These are phyloP conservation scores for Bicyclus anynana DNA, from an alignment of 1,140 invertebrate species.

Conservation along the genomic window DNA sequence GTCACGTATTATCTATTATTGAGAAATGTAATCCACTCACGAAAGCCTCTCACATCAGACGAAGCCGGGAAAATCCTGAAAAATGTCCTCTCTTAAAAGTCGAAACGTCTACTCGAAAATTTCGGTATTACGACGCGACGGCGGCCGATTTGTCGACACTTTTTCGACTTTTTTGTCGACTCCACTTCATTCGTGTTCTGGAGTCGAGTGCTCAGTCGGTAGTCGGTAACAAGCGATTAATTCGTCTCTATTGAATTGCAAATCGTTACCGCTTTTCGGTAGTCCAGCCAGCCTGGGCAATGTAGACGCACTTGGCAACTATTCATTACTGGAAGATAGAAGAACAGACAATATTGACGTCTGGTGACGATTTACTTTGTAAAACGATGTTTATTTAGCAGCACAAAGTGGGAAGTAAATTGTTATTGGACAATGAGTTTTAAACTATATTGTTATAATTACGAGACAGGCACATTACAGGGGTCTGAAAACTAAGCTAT, in stretches of 20 bases:
- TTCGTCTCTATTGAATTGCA: constrained; percentile 35
- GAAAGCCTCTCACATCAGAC: background rate
- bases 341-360: background rate
- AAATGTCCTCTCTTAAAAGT: constrained; percentile 8
- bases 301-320: background rate
- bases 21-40: background rate
- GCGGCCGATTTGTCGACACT: constrained; percentile 4
- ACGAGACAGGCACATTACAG: too few relatives aligned
- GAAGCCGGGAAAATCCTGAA: background rate
- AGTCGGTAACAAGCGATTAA: constrained; percentile 32
- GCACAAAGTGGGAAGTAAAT: too few relatives aligned
- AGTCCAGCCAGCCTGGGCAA: background rate
- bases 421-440: too few relatives aligned
- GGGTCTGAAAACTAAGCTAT: too few relatives aligned
- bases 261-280: constrained; percentile 14
- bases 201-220: constrained; percentile 8
- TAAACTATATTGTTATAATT: too few relatives aligned
- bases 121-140: constrained; percentile 14
- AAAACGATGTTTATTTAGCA: too few relatives aligned
- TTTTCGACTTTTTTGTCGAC: constrained; percentile 8
- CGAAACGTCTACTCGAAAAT: constrained; percentile 9
- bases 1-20: background rate
- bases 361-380: too few relatives aligned
- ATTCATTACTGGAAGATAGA: background rate
- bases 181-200: background rate